A percentile compares a stretch with the other conserved stretches of the same genome.
Evolutionary conservation across 2,797 vertebrate species (phyloP).

Genomic region (Acanthis flammea): DNA sequence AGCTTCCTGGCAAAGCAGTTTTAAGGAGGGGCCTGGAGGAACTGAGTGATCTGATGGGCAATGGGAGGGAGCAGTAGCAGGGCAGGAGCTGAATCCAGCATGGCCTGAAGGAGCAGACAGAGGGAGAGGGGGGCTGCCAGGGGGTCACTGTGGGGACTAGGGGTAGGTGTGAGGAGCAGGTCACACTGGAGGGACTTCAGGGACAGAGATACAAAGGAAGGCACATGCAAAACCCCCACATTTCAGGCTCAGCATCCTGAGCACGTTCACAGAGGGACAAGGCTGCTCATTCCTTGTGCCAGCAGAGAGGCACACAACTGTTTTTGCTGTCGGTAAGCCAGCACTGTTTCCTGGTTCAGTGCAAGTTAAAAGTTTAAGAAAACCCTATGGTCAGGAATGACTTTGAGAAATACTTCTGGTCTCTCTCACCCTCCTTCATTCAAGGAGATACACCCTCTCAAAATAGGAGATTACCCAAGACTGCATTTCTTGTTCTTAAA

Average conservation of each 20-base stretch:
- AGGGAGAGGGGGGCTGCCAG: not conserved
- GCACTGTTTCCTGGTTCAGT: not conserved
- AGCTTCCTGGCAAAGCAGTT: not conserved
- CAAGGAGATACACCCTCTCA: not conserved
- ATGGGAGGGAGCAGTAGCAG: not conserved
- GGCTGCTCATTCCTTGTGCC: fast-evolving
- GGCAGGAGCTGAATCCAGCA: not conserved
- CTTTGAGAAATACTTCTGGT: not conserved
- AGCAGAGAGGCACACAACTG: not conserved
- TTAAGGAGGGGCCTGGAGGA: not conserved
- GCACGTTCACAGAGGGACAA: fast-evolving
- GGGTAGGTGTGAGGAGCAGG: not conserved
- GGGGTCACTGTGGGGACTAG: not conserved
- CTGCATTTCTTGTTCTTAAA: not conserved
- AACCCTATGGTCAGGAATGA: not conserved
- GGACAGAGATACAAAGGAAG: not conserved
- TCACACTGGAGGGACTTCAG: not conserved
- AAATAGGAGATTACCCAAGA: not conserved
- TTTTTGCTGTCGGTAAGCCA: not conserved
- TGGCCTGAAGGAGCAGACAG: fast-evolving
- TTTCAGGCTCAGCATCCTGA: not conserved
- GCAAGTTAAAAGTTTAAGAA: not conserved
- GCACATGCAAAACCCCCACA: not conserved
- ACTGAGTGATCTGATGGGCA: fast-evolving
- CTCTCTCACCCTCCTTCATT: not conserved